Evolutionary conservation across 2,797 vertebrate genomes (phyloP), one percentile per base, ranked within the genome.

Genomic region (Halcyon smyrnensis): DNA sequence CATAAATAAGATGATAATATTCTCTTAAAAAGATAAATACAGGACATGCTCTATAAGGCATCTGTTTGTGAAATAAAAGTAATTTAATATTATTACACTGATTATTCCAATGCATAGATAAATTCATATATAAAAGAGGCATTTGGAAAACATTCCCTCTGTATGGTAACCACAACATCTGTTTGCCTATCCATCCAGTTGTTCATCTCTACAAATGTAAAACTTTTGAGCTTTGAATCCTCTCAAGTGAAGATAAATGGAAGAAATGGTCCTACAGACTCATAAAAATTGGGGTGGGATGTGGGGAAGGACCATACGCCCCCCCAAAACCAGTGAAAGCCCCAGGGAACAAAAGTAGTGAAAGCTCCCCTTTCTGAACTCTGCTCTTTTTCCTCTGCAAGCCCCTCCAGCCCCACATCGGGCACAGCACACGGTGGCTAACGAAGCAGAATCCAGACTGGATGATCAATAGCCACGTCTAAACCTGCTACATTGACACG

Each of bases 101-200:
- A 84, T 93, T 91, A 97, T 87, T 96, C 76, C 79, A 96, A 84
- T 43, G 93, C 69, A 95, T 62, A 90, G 87, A 93, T 65, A 97
- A 76, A 88, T 85, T 79, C 48, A 65, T 36, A 25, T 32, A 84
- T 45, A 95, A 59, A 82, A 75, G 25, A 94, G 77, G 85, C 37
- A 78, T 89, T 9, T 68, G 68, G 34, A 75, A 73, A 92, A 90
- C 71, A 37, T 36, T 75, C 20, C 41, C 51, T 65, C 65, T 88
- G 88, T 25, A 45, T 78, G 50, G 48, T 12, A 85, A 51, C 8
- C 23, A 50, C 30, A 30, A 27, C 0, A 3, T n/a, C 46, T 56
- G 24, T 43, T 24, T 53, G 36, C n/a, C 27, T 56, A 9, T 24
- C 51, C 57, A 30, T 37, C 32, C 30, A 54, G 30, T 48, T 84